These are phyloP conservation scores for Sebastes matsubarae DNA, from an alignment of 2,797 vertebrate species.

Conservation along the genomic window DNA sequence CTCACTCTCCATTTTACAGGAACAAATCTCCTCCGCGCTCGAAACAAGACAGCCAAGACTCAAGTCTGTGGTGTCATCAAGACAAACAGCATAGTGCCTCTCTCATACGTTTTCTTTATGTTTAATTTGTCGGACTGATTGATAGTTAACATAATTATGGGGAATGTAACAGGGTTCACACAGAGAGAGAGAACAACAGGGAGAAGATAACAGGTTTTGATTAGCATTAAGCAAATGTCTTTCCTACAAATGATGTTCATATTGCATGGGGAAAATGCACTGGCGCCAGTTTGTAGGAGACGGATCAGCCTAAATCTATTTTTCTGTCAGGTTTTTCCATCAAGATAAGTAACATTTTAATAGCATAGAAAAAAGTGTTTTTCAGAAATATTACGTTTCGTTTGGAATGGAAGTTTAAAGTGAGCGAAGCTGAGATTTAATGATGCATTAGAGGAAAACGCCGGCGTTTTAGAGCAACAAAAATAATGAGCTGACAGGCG, in stretches of 20 bases:
- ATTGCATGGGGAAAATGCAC: background rate
- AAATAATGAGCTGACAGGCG: slow-evolving; percentile 43
- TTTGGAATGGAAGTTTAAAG: background rate
- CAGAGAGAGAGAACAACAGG: background rate
- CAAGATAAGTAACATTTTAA: slow-evolving; percentile 10
- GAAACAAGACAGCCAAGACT: slow-evolving; percentile 38
- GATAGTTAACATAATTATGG: slow-evolving; percentile 4
- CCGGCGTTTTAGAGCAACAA: slow-evolving; percentile 6
- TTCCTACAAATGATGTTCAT: background rate
- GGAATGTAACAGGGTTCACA: slow-evolving; percentile 17
- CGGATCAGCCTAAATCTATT: slow-evolving; percentile 7
- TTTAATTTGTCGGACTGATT: slow-evolving; percentile 25
- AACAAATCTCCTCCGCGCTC: slow-evolving; percentile 42
- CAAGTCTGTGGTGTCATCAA: slow-evolving; percentile 31
- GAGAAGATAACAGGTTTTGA: background rate
- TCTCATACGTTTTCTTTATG: slow-evolving; percentile 5
- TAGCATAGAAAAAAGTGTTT: background rate
- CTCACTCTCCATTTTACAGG: slow-evolving; percentile 51
- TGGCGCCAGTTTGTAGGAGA: background rate
- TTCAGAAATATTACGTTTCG: background rate
- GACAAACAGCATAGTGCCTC: slow-evolving; percentile 30
- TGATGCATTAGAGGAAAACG: slow-evolving; percentile 12
- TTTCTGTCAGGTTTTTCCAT: slow-evolving; percentile 3
- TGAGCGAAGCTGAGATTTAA: slow-evolving; percentile 4
- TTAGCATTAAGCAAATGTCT: background rate